These are phyloP conservation scores for Limnephilus lunatus DNA, from an alignment of 2,888 invertebrate species.

Conservation along the genomic window DNA sequence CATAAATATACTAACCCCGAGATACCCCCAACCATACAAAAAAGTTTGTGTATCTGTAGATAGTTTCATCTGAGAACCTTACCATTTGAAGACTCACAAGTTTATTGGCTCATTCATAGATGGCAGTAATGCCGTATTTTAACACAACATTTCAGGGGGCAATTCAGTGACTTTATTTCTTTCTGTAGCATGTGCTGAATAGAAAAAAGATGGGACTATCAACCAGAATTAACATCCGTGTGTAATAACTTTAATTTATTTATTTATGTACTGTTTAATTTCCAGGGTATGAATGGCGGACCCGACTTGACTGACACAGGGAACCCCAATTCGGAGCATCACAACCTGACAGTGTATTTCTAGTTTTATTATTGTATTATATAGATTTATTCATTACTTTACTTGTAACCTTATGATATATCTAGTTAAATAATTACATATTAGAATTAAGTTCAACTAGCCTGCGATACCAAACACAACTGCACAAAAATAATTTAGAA, in stretches of 20 bases:
- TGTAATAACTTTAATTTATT: not conserved
- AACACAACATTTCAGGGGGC: not conserved
- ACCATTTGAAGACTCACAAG: not conserved
- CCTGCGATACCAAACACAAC: slow-evolving; percentile 23
- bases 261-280: not conserved
- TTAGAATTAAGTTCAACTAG: not conserved
- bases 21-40: too few species aligned
- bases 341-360: slow-evolving; percentile 86
- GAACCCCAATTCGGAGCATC: slow-evolving; percentile 76
- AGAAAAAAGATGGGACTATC: too few species aligned
- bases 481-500: not conserved
- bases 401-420: not conserved
- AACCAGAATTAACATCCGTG: not conserved
- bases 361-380: slow-evolving; percentile 68
- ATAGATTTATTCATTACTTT: slow-evolving; percentile 28
- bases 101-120: not conserved
- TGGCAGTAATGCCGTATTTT: not conserved
- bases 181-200: not conserved
- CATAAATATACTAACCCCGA: too few species aligned
- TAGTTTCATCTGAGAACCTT: not conserved
- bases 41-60: not conserved
- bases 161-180: not conserved
- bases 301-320: slow-evolving; percentile 71
- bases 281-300: slow-evolving; percentile 61
- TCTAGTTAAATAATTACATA: not conserved